Percentiles rank a stretch among this genome's conserved stretches.
These are phyloP conservation scores for Brachyptera putata DNA, from an alignment of 2,888 invertebrate species.

Conservation along the genomic window DNA sequence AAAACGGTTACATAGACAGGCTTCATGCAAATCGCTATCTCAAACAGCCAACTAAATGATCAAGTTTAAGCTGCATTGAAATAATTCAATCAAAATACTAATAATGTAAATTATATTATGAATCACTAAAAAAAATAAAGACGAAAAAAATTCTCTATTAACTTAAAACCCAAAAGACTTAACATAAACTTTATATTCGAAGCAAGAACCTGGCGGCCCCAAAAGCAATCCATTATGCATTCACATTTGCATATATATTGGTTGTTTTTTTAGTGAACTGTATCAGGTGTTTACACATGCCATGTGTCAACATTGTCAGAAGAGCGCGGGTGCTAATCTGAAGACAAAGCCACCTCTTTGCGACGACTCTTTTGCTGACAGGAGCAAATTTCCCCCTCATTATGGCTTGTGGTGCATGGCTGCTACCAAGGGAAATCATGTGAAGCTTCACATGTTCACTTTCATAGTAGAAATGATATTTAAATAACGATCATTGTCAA, in stretches of 20 bases:
- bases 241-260: conserved; percentile 41
- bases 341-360: conserved; percentile 7
- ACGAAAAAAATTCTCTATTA: conserved; percentile 11
- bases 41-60: background rate
- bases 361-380: conserved; percentile 1
- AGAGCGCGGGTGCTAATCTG: conserved; percentile 14
- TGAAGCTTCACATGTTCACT: too few species aligned
- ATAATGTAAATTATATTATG: background rate
- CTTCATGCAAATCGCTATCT: background rate
- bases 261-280: conserved; percentile 20
- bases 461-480: too few species aligned
- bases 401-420: too few species aligned
- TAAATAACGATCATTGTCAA: too few species aligned
- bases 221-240: conserved; percentile 39
- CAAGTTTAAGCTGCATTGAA: background rate
- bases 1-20: too few species aligned
- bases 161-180: conserved; percentile 17
- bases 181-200: conserved; percentile 28
- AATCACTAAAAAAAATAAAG: background rate
- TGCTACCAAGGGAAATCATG: too few species aligned
- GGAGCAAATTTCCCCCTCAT: conserved; percentile 5
- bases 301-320: conserved; percentile 39
- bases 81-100: conserved; percentile 1
- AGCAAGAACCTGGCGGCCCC: conserved; percentile 13
- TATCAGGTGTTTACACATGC: conserved; percentile 21